These are phyloP conservation scores for Apoda limacodes DNA, from an alignment of 2,888 invertebrate genomes.

Conservation along the genomic window DNA sequence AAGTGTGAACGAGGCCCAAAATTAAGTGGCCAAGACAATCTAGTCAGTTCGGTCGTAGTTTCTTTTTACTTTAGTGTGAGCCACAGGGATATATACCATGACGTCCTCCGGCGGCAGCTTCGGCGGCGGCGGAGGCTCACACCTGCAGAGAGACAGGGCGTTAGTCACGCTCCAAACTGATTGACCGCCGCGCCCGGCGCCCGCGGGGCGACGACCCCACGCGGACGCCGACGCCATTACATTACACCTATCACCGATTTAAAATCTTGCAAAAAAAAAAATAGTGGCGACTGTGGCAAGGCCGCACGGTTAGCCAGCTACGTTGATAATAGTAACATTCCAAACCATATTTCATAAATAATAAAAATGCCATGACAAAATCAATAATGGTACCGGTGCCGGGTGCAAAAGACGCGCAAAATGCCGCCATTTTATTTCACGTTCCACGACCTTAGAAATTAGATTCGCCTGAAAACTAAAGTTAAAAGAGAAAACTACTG, in stretches of 20 bases:
- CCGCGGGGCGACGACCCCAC: conserved; percentile 23
- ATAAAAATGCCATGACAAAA: too few species aligned
- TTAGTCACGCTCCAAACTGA: conserved; percentile 66
- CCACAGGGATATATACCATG: conserved; percentile 68
- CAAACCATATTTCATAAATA: too few species aligned
- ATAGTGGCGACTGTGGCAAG: conserved; percentile 23
- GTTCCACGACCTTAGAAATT: conserved; percentile 54
- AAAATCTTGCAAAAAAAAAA: conserved; percentile 56
- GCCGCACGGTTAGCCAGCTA: conserved; percentile 26
- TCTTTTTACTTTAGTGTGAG: conserved; percentile 70
- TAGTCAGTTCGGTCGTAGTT: conserved; percentile 64
- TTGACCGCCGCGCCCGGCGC: conserved; percentile 29
- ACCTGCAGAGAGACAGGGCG: conserved; percentile 70
- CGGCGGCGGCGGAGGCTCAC: conserved; percentile 69
- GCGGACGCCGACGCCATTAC: conserved; percentile 19
- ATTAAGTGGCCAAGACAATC: conserved; percentile 66
- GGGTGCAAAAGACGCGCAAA: conserved; percentile 58
- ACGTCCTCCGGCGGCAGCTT: conserved; percentile 60
- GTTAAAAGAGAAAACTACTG: conserved; percentile 41
- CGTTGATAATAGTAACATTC: conserved; percentile 42
- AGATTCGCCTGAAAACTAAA: conserved; percentile 20
- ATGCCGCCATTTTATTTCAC: conserved; percentile 63
- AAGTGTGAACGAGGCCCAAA: conserved; percentile 65
- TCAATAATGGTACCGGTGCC: conserved; percentile 52
- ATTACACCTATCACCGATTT: conserved; percentile 53